Conservation (phyloP, 2,113 vertebrate genomes). For the Rhipidura dahli region DNA sequence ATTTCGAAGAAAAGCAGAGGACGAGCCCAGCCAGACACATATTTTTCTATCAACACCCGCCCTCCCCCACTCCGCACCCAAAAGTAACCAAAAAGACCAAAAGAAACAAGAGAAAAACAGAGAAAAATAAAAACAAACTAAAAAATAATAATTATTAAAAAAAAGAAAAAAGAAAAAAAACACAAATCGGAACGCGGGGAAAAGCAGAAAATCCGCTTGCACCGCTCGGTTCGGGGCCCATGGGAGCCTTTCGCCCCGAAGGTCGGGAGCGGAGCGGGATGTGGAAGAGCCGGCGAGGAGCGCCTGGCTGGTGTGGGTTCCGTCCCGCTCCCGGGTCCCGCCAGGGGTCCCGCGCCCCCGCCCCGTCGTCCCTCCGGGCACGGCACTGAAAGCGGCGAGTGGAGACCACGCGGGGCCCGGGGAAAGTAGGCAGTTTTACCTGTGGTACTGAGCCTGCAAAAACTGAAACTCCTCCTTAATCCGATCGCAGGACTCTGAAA, state of each 20-base stretch:
- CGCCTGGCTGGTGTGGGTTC: background rate
- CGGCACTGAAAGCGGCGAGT: background rate
- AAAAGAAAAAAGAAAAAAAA: background rate
- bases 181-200: background rate
- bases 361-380: background rate
- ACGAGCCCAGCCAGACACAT: background rate
- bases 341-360: background rate
- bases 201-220: background rate
- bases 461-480: conserved; percentile 99
- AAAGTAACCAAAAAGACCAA: background rate
- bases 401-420: conserved; percentile 46
- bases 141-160: too few species aligned
- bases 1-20: background rate
- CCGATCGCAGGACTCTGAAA: conserved; percentile 94
- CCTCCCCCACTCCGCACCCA: background rate
- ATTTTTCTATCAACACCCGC: background rate
- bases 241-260: background rate
- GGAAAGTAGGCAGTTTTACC: conserved; percentile 79
- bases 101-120: background rate
- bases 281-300: background rate
- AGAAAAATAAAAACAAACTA: too few species aligned
- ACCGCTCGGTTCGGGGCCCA: background rate
- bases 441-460: conserved; percentile 95
- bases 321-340: background rate
- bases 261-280: background rate